These are phyloP conservation scores for Cryptoprocta ferox DNA, from an alignment of 2,797 vertebrate genomes.

Conservation along the genomic window DNA sequence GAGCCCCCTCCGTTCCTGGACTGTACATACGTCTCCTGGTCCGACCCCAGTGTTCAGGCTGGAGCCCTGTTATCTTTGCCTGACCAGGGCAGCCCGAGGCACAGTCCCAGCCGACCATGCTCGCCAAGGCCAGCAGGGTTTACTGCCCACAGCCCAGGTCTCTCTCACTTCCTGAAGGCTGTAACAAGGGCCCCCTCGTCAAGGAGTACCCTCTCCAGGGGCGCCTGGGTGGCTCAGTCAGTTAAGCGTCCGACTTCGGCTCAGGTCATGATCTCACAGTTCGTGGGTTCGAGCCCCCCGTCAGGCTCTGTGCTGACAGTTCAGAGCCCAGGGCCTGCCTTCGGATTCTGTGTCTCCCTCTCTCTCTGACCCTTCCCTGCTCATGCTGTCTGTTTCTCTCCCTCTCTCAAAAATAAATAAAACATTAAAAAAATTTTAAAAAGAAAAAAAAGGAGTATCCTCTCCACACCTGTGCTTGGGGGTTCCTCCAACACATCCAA, in stretches of 20 bases:
- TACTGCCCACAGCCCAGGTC: too few relatives aligned
- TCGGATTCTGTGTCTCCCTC: too few relatives aligned
- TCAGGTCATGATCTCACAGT: too few relatives aligned
- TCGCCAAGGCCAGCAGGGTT: background rate
- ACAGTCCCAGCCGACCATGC: accelerated
- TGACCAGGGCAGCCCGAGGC: background rate
- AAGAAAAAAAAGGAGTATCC: background rate
- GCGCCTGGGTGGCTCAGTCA: too few relatives aligned
- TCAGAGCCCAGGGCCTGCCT: too few relatives aligned
- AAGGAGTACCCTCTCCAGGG: background rate
- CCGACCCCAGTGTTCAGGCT: background rate
- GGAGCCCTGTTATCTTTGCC: background rate
- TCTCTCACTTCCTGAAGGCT: background rate
- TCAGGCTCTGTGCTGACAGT: too few relatives aligned
- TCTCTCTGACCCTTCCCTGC: too few relatives aligned
- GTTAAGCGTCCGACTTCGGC: too few relatives aligned
- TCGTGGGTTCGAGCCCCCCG: too few relatives aligned
- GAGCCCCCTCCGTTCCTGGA: background rate
- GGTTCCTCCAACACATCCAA: background rate
- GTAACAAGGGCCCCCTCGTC: background rate
- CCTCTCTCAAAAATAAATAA: too few relatives aligned
- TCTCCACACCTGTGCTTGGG: background rate
- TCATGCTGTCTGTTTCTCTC: too few relatives aligned
- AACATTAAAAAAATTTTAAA: too few relatives aligned
- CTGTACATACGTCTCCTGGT: background rate